These are phyloP conservation scores for Sminthurinus signatus DNA, from an alignment of 1,140 invertebrate genomes.

Conservation along the genomic window DNA sequence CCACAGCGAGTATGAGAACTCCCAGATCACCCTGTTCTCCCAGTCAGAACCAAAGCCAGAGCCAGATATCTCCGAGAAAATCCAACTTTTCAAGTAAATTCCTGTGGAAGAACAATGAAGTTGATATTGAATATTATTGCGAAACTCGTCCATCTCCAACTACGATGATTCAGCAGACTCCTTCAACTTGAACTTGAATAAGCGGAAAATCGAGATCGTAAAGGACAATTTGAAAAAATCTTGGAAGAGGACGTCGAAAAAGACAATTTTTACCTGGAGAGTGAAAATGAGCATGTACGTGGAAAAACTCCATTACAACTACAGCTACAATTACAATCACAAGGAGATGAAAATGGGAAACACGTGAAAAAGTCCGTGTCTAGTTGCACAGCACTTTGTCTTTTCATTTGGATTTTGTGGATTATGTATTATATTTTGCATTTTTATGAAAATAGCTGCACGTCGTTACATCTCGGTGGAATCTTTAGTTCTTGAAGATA, in stretches of 20 bases:
- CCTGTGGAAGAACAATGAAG: background rate
- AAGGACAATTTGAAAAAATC: no score
- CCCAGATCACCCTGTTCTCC: no score
- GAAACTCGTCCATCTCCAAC: background rate
- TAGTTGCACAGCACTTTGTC: background rate
- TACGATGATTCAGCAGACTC: no score
- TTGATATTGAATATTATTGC: background rate
- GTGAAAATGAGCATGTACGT: background rate
- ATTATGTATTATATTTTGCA: no score
- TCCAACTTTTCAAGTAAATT: background rate
- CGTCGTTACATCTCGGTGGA: slow-evolving; percentile 7
- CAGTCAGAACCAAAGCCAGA: no score
- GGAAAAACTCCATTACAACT: background rate
- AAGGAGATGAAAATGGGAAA: background rate
- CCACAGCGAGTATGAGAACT: no score
- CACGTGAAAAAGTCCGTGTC: background rate
- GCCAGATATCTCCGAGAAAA: background rate
- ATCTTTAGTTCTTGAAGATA: slow-evolving; percentile 4
- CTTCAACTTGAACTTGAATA: no score
- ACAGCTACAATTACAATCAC: background rate
- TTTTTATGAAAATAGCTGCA: no score
- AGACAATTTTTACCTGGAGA: background rate
- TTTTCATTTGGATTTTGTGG: no score
- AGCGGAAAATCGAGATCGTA: no score
- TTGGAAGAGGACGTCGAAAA: background rate